These are phyloP conservation scores for Carassius gibelio DNA, from an alignment of 2,113 vertebrate species.

Conservation along the genomic window DNA sequence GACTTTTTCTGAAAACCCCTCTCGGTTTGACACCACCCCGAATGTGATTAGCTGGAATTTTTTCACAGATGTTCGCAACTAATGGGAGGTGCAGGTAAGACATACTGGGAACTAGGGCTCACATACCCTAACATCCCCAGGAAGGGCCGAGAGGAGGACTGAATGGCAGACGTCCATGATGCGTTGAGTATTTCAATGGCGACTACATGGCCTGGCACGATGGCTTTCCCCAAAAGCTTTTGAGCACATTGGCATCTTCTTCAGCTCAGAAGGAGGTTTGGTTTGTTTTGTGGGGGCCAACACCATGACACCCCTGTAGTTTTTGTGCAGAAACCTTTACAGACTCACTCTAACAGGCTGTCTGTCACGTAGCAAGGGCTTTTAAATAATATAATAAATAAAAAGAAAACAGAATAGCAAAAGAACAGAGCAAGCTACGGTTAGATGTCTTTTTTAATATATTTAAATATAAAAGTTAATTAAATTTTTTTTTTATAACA, in stretches of 20 bases:
- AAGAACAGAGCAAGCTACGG: too few relatives aligned
- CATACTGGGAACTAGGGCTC: slow-evolving; percentile 86
- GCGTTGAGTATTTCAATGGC: slow-evolving; percentile 83
- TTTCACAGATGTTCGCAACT: slow-evolving; percentile 80
- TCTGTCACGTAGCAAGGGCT: slow-evolving; percentile 61
- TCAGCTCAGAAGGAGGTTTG: slow-evolving; percentile 80
- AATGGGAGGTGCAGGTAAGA: slow-evolving; percentile 89
- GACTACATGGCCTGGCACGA: slow-evolving; percentile 81
- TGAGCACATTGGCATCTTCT: slow-evolving; percentile 78
- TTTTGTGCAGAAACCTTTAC: slow-evolving; percentile 78
- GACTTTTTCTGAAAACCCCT: slow-evolving; percentile 73
- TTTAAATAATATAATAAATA: too few relatives aligned
- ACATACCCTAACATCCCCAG: slow-evolving; percentile 80
- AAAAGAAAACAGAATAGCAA: too few relatives aligned
- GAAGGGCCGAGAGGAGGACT: slow-evolving; percentile 82
- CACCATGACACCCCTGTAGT: slow-evolving; percentile 77
- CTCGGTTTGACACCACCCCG: slow-evolving; percentile 85
- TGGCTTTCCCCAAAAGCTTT: slow-evolving; percentile 68
- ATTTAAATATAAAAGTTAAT: neutral
- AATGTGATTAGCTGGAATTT: slow-evolving; percentile 79
- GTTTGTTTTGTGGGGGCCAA: slow-evolving; percentile 82
- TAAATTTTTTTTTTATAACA: too few relatives aligned
- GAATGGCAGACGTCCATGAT: slow-evolving; percentile 73
- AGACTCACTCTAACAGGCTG: slow-evolving; percentile 70
- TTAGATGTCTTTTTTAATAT: too few relatives aligned